Evolutionary conservation across 2,888 invertebrate genomes (phyloP).

Genomic region (Drosophila vallismaia): DNA sequence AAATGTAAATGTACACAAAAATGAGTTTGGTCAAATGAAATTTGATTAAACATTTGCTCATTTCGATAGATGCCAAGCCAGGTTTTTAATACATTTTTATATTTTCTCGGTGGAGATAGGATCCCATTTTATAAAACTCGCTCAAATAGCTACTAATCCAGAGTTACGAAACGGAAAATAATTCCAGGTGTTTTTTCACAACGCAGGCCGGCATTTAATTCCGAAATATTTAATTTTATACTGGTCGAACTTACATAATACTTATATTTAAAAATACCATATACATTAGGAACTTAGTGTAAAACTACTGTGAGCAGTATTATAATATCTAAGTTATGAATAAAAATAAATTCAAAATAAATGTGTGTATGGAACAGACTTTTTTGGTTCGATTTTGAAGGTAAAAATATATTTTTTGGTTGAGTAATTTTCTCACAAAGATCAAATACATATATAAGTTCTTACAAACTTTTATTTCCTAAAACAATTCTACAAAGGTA

Average conservation of each 20-base stretch:
- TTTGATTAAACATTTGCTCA: constrained; percentile 24
- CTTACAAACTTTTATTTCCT: no score
- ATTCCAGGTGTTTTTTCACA: constrained; percentile 25
- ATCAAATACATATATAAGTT: no score
- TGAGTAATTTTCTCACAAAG: no score
- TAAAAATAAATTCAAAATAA: constrained; percentile 35
- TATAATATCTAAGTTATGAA: constrained; percentile 39
- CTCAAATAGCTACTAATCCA: constrained; percentile 25
- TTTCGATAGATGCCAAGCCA: constrained; percentile 19
- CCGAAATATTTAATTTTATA: constrained; percentile 32
- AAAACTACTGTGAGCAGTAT: constrained; percentile 41
- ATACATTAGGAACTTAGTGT: constrained; percentile 38
- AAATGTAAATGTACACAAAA: constrained; percentile 3
- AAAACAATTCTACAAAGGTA: no score
- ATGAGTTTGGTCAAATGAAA: constrained; percentile 27
- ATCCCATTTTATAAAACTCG: constrained; percentile 10
- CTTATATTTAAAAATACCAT: constrained; percentile 39
- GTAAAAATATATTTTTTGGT: no score
- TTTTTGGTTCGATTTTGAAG: neutral
- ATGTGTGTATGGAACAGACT: neutral
- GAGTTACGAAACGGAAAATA: constrained; percentile 17
- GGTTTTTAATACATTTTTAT: constrained; percentile 14
- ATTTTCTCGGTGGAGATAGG: constrained; percentile 17
- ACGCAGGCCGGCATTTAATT: constrained; percentile 40
- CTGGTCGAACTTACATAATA: constrained; percentile 42